Base-by-base conservation (phyloP, 1,140 invertebrate species). In the Plodia interpunctella region DNA sequence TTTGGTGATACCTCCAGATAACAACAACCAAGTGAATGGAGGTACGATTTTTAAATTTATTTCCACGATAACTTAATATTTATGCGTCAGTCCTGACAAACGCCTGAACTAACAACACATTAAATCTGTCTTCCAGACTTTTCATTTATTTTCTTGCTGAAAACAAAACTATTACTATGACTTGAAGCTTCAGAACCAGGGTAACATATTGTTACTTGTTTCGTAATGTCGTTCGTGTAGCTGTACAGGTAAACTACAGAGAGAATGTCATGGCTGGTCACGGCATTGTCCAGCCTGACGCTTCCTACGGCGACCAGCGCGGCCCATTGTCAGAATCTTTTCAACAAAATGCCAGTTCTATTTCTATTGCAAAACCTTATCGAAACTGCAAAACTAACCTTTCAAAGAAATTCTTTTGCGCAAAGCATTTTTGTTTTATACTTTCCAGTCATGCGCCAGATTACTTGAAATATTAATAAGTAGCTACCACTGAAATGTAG, bases 151-250 rank as follows among this genome's bases (percentile, higher is more conserved):
- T 6, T 25, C 21, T 25, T 25, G 21, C 21, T n/a, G n/a, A n/a
- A n/a, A 25, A 25, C 2, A 25, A 25, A 25, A 25, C 6, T 25
- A 3, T 6, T 3, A 25, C 21, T 25, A 6, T 25, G 2, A 25
- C 6, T 25, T 6, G 21, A 25, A 6, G 2, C 21, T 25, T 25
- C 6, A 25, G 6, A 25, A 25, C 21, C 21, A 25, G 21, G 21
- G 30, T 32, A 32, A 32, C 6, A 10, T 32, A 32, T 32, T 32
- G 6, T 32, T 32, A 44, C 38, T 44, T 15, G 38, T 44, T 44
- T 44, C 38, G 13, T 4, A n/a, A 44, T 44, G 38, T 44, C 38
- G 38, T 44, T 44, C 38, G 38, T 44, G 38, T 32, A 32, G 30
- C 38, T 11, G 32, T 35, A 35, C n/a, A n/a, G n/a, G n/a, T n/a